These are phyloP conservation scores for Nerophis ophidion DNA, from an alignment of 2,113 vertebrate genomes.

Conservation along the genomic window DNA sequence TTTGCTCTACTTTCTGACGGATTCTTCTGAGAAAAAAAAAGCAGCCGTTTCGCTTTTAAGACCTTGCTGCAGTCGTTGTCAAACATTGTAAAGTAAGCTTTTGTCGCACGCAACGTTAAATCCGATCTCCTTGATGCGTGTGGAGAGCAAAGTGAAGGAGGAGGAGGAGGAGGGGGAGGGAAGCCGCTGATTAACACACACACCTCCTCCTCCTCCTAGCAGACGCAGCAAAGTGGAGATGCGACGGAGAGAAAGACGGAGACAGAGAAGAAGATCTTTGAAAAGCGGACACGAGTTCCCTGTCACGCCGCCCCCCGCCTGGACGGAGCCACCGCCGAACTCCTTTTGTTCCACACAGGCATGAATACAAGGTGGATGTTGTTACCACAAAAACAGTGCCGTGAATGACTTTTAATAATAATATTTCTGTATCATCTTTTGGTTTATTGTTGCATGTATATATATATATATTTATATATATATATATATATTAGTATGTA, in stretches of 20 bases:
- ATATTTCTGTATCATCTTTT: too few relatives aligned
- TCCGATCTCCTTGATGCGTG: constrained; percentile 64
- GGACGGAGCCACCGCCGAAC: constrained; percentile 69
- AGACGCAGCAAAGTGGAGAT: constrained; percentile 47
- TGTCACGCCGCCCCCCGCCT: constrained; percentile 82
- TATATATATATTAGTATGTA: too few relatives aligned
- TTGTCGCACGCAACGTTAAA: constrained; percentile 45
- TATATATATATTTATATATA: too few relatives aligned
- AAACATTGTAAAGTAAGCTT: constrained; percentile 46
- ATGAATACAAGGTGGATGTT: constrained; percentile 82
- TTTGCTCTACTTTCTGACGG: too few relatives aligned
- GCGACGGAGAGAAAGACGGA: constrained; percentile 44
- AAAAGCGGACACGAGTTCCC: constrained; percentile 81
- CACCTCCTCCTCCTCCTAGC: background rate
- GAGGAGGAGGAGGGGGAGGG: constrained; percentile 46
- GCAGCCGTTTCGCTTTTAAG: background rate
- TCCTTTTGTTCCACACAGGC: constrained; percentile 61
- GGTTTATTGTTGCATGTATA: too few relatives aligned
- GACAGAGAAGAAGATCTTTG: constrained; percentile 64
- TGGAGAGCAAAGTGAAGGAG: constrained; percentile 58
- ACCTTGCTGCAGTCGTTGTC: constrained; percentile 42
- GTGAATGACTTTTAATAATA: too few relatives aligned
- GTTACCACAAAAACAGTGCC: constrained; percentile 24
- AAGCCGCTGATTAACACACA: constrained; percentile 35
- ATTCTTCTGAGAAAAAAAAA: too few relatives aligned